phyloP scores from a whole-genome alignment of 2,888 invertebrate species.

The Parapristionchus giblindavisi region DNA sequence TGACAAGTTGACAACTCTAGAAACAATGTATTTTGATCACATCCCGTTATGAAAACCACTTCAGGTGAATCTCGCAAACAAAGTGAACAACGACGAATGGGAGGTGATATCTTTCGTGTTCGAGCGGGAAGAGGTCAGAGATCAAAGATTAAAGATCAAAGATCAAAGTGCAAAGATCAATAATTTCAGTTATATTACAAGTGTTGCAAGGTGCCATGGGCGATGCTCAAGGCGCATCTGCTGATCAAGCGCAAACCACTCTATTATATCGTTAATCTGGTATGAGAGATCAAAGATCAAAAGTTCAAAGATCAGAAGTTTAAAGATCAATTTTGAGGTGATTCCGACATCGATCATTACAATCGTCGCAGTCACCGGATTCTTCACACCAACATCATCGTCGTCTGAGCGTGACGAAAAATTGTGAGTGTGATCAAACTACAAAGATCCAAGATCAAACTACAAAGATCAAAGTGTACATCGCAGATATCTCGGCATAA shows the following conservation, averaged over 20 bases:
- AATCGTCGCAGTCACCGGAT: conserved; percentile 67
- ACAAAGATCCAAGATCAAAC: conserved; percentile 18
- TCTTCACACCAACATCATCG: conserved; percentile 67
- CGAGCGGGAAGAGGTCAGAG: conserved; percentile 51
- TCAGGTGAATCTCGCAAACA: conserved; percentile 62
- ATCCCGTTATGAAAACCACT: background rate
- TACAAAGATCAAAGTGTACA: background rate
- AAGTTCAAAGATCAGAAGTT: background rate
- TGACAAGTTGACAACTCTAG: too few relatives aligned
- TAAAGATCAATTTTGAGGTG: conserved; percentile 43
- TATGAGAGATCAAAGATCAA: conserved; percentile 37
- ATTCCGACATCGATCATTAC: conserved; percentile 68
- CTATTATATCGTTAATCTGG: conserved; percentile 66
- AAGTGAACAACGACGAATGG: conserved; percentile 68
- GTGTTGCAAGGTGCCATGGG: conserved; percentile 67
- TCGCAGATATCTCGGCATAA: conserved; percentile 57
- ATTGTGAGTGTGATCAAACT: conserved; percentile 47
- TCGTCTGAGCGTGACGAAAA: conserved; percentile 67
- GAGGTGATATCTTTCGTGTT: conserved; percentile 64
- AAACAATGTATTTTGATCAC: too few relatives aligned
- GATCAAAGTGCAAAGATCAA: too few relatives aligned
- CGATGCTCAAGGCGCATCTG: conserved; percentile 67
- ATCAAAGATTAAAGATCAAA: too few relatives aligned
- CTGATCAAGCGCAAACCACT: conserved; percentile 66
- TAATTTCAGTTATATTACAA: conserved; percentile 55